Evolutionary conservation across 2,888 invertebrate genomes (phyloP), one percentile per base, ranked within the genome.

Genomic region (Drosophila falleni): DNA sequence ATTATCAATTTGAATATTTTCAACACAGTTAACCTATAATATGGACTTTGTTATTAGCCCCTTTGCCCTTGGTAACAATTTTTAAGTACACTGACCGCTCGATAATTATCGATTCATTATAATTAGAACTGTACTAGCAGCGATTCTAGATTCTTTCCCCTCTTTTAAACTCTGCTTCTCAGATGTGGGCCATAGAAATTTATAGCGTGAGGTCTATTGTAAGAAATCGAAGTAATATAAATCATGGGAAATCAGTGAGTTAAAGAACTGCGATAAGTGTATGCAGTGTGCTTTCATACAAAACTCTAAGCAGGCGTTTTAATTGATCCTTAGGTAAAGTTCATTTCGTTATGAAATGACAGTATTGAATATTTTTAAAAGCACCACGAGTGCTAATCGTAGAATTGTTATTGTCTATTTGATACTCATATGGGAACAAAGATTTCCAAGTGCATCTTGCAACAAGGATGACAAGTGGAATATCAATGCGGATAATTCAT

Each of bases 211-310:
- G 37, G 37, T 37, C 2, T 5, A n/a, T n/a, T 37, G n/a, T 37
- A n/a, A 13, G n/a, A 37, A 5, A 0, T 42, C 9, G 4, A 41
- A 41, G 15, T 16, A 4, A 1, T 41, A 4, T 5, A 5, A 8
- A 15, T 9, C 3, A 8, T 15, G 39, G n/a, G 3, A 39, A 9
- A 15, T 2, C n/a, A 37, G 35, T n/a, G 13, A 35, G 13, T 35
- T 0, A 5, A 13, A 5, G 5, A 35, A n/a, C n/a, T n/a, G 37
- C 37, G n/a, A n/a, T 6, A 39, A n/a, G n/a, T n/a, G n/a, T n/a
- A n/a, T n/a, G n/a, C n/a, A 46, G 35, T 47, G 56, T 58, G 26
- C 37, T n/a, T 55, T 35, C 56, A 26, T 26, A 33, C 6, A 39
- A 19, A 8, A 19, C 49, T 31, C 35, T 35, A 19, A 50, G 50